Conservation (phyloP, 2,113 vertebrate species). For the Arizona elegans region DNA sequence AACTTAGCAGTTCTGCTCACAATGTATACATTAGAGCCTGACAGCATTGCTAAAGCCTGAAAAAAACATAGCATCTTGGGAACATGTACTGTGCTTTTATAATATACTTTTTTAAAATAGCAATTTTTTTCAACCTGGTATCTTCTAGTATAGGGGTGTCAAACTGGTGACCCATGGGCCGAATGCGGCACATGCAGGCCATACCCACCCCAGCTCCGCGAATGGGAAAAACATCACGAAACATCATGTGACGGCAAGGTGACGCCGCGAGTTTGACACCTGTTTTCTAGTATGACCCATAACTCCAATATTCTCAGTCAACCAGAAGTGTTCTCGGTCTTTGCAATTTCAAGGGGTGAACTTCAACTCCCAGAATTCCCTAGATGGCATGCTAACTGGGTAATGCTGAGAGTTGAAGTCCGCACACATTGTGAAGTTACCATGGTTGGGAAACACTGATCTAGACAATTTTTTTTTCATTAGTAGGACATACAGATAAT, state of each 20-base stretch:
- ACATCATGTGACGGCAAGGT: no score
- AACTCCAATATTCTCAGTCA: neutral
- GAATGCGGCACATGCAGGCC: no score
- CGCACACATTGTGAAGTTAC: neutral
- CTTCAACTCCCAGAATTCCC: neutral
- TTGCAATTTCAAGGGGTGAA: neutral
- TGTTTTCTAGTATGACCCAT: neutral
- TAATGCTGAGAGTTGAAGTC: neutral
- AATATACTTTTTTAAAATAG: neutral
- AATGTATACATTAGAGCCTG: neutral
- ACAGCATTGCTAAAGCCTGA: neutral
- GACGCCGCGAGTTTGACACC: no score
- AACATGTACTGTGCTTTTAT: neutral
- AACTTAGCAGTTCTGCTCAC: neutral
- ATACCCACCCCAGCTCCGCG: no score
- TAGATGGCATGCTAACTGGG: neutral
- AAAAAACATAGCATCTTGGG: neutral
- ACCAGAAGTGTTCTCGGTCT: neutral
- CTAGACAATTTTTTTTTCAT: neutral
- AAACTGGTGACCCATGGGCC: no score
- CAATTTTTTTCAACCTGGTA: neutral
- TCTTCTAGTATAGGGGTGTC: neutral
- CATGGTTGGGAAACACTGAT: neutral
- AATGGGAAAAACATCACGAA: no score
- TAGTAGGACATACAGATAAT: neutral